Evolutionary conservation across 2,113 vertebrate species (phyloP).

Genomic region (Triplophysa rosa): DNA sequence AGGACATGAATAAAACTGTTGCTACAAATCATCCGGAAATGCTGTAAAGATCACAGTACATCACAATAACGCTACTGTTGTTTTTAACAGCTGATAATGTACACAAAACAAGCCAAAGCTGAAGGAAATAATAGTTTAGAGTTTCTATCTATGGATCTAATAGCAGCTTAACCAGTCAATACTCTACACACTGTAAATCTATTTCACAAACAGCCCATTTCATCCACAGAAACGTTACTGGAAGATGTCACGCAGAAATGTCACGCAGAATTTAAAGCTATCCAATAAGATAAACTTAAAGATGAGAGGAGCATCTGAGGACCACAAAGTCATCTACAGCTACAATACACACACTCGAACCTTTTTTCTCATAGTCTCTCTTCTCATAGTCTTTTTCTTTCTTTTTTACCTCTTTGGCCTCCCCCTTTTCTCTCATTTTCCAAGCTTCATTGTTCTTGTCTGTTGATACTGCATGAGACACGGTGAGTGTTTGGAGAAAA

Average conservation of each 20-base stretch:
- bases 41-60: neutral
- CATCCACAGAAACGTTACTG: constrained; percentile 14
- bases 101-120: constrained; percentile 19
- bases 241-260: neutral
- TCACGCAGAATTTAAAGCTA: neutral
- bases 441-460: constrained; percentile 22
- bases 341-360: constrained; percentile 54
- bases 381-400: constrained; percentile 57
- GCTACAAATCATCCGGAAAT: neutral
- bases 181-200: constrained; percentile 8
- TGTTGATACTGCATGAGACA: constrained; percentile 8
- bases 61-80: constrained; percentile 2
- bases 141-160: constrained; percentile 32
- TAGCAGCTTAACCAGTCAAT: constrained; percentile 2
- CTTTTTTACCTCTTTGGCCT: constrained; percentile 47
- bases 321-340: neutral
- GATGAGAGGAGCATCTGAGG: constrained; percentile 27
- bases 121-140: neutral
- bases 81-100: neutral
- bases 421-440: constrained; percentile 20
- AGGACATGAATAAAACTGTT: neutral
- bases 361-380: constrained; percentile 69
- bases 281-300: neutral
- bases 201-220: constrained; percentile 34
- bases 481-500: constrained; percentile 5